phyloP scores from a whole-genome alignment of 2,797 vertebrate species.

The Sylvilagus floridanus region DNA sequence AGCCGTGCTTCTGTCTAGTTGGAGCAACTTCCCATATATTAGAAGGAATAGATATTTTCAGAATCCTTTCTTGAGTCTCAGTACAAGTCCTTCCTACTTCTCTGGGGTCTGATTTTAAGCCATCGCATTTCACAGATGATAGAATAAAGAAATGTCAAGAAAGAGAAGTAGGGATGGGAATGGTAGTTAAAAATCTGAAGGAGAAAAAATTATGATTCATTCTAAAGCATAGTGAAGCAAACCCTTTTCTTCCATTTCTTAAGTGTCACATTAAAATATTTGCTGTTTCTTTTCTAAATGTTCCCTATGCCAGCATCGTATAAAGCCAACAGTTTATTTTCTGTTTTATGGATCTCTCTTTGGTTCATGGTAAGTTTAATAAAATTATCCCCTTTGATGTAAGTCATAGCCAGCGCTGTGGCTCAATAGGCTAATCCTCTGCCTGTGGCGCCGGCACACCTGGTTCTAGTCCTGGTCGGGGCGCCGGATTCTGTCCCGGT shows the following conservation, averaged over 20 bases:
- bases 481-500: too few species aligned
- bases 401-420: not conserved
- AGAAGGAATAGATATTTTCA: conserved; percentile 5
- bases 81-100: not conserved
- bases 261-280: not conserved
- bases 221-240: not conserved
- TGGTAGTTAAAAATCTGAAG: not conserved
- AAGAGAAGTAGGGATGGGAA: not conserved
- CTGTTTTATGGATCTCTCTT: not conserved
- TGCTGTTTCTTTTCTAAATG: conserved; percentile 28
- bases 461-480: too few species aligned
- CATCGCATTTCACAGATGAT: not conserved
- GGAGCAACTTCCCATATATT: not conserved
- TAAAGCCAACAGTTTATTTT: conserved; percentile 21
- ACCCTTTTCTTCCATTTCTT: not conserved
- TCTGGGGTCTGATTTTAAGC: not conserved
- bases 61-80: not conserved
- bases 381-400: not conserved
- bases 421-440: too few species aligned
- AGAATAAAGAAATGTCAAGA: not conserved
- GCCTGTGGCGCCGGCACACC: too few species aligned
- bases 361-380: not conserved
- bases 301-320: not conserved
- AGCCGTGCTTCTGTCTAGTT: not conserved
- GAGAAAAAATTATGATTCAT: not conserved